A percentile compares a stretch with the other conserved stretches of the same genome.
These are phyloP conservation scores for Teleogryllus occipitalis DNA, from an alignment of 1,140 invertebrate genomes.

Conservation along the genomic window DNA sequence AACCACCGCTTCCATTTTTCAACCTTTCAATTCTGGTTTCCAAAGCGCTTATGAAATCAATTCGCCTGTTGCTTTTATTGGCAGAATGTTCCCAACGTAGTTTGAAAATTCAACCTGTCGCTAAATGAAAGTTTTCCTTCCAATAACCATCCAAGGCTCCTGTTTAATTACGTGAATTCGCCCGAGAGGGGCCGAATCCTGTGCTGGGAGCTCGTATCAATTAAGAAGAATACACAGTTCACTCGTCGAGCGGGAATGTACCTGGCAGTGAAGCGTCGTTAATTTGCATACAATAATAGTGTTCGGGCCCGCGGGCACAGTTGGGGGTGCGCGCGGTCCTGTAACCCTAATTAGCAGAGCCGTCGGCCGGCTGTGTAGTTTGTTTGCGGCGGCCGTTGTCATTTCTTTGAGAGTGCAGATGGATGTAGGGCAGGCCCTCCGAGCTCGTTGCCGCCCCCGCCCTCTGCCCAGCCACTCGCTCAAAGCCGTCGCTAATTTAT, in stretches of 20 bases:
- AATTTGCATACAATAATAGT: constrained; percentile 6
- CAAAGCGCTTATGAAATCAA: background rate
- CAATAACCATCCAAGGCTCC: background rate
- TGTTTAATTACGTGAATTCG: background rate
- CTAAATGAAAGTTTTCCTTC: background rate
- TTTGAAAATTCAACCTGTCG: background rate
- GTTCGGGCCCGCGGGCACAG: background rate
- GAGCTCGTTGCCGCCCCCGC: too few species aligned
- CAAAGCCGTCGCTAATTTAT: background rate
- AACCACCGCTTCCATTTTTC: too few species aligned
- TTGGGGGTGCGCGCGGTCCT: background rate
- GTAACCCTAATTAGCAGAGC: background rate
- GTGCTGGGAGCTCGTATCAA: background rate
- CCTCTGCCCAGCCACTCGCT: background rate
- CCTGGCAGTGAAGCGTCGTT: background rate
- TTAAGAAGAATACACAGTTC: constrained; percentile 1
- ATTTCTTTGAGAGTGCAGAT: background rate
- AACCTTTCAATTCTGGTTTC: too few species aligned
- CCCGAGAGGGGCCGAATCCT: background rate
- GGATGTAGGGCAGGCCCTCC: background rate
- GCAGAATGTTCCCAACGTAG: background rate
- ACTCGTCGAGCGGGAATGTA: background rate
- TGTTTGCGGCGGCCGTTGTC: background rate
- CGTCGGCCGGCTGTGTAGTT: background rate
- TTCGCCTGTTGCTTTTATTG: background rate